Evolutionary conservation across 2,797 vertebrate species (phyloP), one percentile per base, ranked within the genome.

Genomic region (Helarctos malayanus): DNA sequence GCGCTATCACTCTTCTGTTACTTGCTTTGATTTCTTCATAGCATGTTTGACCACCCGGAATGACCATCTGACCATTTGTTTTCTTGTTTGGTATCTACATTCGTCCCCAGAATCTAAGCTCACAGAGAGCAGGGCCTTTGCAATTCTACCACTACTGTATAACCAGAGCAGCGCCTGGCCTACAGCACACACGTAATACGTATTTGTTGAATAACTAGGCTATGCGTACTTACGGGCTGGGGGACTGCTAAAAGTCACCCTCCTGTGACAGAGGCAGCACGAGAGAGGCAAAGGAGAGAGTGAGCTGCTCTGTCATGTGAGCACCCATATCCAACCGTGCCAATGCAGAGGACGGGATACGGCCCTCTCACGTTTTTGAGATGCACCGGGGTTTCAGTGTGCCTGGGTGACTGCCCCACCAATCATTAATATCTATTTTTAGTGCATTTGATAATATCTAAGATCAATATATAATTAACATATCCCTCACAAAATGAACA

Each of bases 111-210:
- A 73, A n/a, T 5, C 3, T 3, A 32, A 57, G 18, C 25, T 73
- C 52, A 4, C 0, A 29, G 89, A 69, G 10, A 18, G 23, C 23
- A 54, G 11, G 29, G 25, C 8, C 49, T 4, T 7, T 1, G 2
- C 0, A 7, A 3, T 29, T 35, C 61, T 0, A 0, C 15, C 18
- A 4, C 7, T 4, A 4, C 8, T 3, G 1, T 0, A 5, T 0
- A 23, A 3, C n/a, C 29, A 7, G 23, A 11, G 29, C 10, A 25
- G 65, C 19, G 45, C 49, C 32, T 15, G 32, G 45, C 1, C 27
- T n/a, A 47, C 5, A 23, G 35, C 19, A 80, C 12, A 27, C 0
- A 2, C 4, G 41, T 1, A 7, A 10, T 6, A 19, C 0, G 0
- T 57, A 32, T 23, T 2, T 88, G 54, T 1, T 41, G 63, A 92